A percentile compares a stretch with the other conserved stretches of the same genome.
Evolutionary conservation across 2,113 vertebrate species (phyloP).

Genomic region (Oncorhynchus masou): DNA sequence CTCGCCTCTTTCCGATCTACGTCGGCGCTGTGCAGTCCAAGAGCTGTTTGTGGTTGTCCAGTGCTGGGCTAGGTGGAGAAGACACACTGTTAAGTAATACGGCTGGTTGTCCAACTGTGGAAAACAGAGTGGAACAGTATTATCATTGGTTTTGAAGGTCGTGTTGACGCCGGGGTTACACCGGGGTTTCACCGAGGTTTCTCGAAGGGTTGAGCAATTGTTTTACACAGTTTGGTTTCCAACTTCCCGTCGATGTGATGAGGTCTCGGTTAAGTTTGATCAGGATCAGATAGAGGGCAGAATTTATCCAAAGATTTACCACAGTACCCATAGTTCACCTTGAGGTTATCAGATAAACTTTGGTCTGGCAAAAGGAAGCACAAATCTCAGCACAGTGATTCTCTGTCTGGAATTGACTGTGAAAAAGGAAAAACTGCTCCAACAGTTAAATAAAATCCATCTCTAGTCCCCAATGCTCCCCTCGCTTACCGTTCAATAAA

Average conservation of each 20-base stretch:
- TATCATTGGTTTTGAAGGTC: conserved; percentile 34
- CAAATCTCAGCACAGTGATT: neutral
- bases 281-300: neutral
- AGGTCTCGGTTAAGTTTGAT: neutral
- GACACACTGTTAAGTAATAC: conserved; percentile 50
- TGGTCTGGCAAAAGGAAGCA: conserved; percentile 30
- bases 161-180: conserved; percentile 26
- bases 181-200: conserved; percentile 31
- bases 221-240: conserved; percentile 26
- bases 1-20: conserved; percentile 39
- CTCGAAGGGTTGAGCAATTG: conserved; percentile 38
- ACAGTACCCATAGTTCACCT: conserved; percentile 21
- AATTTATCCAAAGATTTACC: neutral
- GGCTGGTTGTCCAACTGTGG: conserved; percentile 57
- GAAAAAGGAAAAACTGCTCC: conserved; percentile 16
- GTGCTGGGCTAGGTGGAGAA: conserved; percentile 37
- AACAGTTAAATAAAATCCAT: conserved; percentile 27
- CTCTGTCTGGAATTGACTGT: conserved; percentile 17
- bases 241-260: neutral
- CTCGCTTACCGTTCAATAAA: conserved; percentile 22
- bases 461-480: conserved; percentile 21
- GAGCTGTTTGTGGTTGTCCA: conserved; percentile 27
- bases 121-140: conserved; percentile 26
- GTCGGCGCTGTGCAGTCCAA: conserved; percentile 4
- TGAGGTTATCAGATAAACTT: conserved; percentile 55